Evolutionary conservation across 2,113 vertebrate species (phyloP), one percentile per base, ranked within the genome.

Genomic region (Myrmophylax atrothorax): DNA sequence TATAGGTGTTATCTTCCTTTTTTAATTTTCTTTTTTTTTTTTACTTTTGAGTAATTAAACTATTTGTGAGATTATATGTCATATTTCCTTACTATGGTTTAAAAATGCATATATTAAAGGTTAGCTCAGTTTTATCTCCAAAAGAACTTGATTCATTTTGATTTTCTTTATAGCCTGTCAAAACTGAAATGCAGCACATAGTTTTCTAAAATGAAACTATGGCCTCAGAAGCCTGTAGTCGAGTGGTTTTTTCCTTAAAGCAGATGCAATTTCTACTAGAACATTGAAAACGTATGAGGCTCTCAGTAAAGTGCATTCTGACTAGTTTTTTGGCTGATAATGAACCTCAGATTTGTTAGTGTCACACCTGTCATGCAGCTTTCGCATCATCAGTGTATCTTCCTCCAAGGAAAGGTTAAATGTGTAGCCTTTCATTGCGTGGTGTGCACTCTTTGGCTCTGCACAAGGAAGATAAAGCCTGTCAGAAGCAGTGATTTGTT

Each of bases 331-430:
- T 69, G 33, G 37, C 92, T 89, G 66, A 78, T 87, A 84, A 93
- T 58, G 55, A 96, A 53, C 23, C 10, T 84, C 70, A 91, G 73
- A 87, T 93, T 70, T 75, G 24, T 89, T 91, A 91, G 52, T 87
- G 50, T 75, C 63, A 20, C 44, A 59, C 18, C 74, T 69, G n/a
- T 81, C 62, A 38, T 58, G 55, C 22, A 31, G 60, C 64, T 91
- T 87, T 46, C 79, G 46, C 77, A 76, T 85, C 76, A 60, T 42
- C 5, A 2, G 72, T 83, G 74, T 72, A 42, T 91, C 47, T 76
- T 91, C n/a, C 50, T 90, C 35, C 68, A 56, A 89, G 33, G 58
- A 80, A 79, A 91, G 25, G 66, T 93, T 87, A 90, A 93, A 73
- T 5, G 0, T 55, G 12, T 47, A 83, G 46, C 20, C 44, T 66